Evolutionary conservation across 2,113 vertebrate species (phyloP).

Genomic region (Psilopogon haemacephalus): DNA sequence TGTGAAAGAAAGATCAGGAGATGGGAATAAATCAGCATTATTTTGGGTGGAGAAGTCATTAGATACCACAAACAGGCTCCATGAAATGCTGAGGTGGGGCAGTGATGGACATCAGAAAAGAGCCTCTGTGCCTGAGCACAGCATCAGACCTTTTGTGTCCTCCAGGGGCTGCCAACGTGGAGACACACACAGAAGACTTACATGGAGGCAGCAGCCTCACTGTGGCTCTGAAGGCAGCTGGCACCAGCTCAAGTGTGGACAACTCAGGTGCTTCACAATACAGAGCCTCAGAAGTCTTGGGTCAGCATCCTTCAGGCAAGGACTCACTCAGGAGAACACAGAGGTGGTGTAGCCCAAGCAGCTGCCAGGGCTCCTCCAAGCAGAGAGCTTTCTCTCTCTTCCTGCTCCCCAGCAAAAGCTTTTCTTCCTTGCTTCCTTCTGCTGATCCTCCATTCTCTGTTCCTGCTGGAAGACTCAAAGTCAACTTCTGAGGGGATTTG

Average conservation of each 20-base stretch:
- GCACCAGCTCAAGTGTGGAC: neutral
- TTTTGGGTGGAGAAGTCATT: neutral
- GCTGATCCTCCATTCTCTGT: neutral
- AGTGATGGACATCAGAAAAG: neutral
- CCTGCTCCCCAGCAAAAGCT: neutral
- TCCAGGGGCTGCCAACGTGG: neutral
- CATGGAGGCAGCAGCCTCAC: neutral
- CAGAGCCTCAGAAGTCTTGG: neutral
- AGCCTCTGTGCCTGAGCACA: fast-evolving
- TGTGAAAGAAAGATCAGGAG: neutral
- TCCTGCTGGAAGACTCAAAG: neutral
- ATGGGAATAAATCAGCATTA: neutral
- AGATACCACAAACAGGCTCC: neutral
- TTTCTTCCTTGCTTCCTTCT: neutral
- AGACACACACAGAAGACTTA: fast-evolving
- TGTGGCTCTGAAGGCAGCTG: neutral
- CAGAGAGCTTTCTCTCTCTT: neutral
- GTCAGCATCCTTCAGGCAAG: neutral
- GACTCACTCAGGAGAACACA: neutral
- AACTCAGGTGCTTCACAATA: neutral
- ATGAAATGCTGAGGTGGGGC: fast-evolving
- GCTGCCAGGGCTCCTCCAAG: neutral
- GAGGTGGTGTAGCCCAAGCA: fast-evolving
- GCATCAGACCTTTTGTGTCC: fast-evolving
- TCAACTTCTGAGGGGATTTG: neutral